Evolutionary conservation across 2,797 vertebrate genomes (phyloP).

Genomic region (Lithobates pipiens): DNA sequence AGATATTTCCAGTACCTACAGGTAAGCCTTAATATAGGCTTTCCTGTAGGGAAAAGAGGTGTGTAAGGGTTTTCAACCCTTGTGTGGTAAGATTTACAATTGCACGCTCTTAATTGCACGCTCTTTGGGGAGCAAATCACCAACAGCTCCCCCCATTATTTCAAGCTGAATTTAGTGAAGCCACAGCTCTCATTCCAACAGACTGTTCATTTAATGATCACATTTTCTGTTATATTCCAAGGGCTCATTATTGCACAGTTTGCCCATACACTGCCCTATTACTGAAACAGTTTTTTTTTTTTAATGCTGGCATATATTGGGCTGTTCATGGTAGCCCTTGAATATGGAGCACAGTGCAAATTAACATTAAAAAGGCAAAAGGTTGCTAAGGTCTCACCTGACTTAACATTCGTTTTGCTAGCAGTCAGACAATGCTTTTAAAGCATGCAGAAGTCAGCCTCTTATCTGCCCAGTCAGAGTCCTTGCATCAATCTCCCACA

Average conservation of each 20-base stretch:
- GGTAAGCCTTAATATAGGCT: too few species aligned
- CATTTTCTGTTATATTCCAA: neutral
- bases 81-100: too few species aligned
- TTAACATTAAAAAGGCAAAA: neutral
- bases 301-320: neutral
- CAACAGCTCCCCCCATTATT: too few species aligned
- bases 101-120: too few species aligned
- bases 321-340: too few species aligned
- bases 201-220: neutral
- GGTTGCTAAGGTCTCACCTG: neutral
- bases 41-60: too few species aligned
- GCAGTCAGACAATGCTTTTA: neutral
- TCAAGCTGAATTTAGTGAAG: neutral
- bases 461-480: neutral
- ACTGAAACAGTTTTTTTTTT: neutral
- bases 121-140: too few species aligned
- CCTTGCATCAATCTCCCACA: slow-evolving; percentile 5
- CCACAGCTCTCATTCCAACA: neutral
- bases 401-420: neutral
- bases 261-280: neutral
- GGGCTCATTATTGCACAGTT: neutral
- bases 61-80: too few species aligned
- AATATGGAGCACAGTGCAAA: neutral
- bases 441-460: neutral
- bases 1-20: too few species aligned